These are phyloP conservation scores for Heliconius hermathena DNA, from an alignment of 1,140 invertebrate genomes.

Conservation along the genomic window DNA sequence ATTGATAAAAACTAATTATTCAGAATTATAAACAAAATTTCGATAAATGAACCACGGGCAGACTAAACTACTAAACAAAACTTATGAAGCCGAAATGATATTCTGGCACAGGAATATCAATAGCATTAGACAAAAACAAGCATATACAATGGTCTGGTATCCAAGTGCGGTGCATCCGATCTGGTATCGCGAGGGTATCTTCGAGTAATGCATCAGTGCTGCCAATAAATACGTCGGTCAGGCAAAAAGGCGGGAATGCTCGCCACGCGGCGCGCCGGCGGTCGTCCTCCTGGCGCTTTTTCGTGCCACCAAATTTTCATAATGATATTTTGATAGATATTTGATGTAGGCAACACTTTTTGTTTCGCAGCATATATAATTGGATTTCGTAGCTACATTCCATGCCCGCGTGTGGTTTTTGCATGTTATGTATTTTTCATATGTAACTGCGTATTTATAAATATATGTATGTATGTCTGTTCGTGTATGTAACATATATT, in stretches of 20 bases:
- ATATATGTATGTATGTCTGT: background rate
- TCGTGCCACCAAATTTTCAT: slow-evolving; percentile 56
- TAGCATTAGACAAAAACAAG: slow-evolving; percentile 52
- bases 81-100: slow-evolving; percentile 40
- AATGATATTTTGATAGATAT: slow-evolving; percentile 55
- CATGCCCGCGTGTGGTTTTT: slow-evolving; percentile 17
- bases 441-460: background rate
- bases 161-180: slow-evolving; percentile 62
- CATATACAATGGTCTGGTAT: slow-evolving; percentile 66
- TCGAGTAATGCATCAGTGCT: slow-evolving; percentile 60
- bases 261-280: slow-evolving; percentile 62
- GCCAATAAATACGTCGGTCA: slow-evolving; percentile 70
- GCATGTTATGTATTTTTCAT: background rate
- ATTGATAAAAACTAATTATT: no score
- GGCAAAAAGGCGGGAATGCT: slow-evolving; percentile 74
- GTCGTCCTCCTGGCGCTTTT: slow-evolving; percentile 59
- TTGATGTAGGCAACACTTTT: slow-evolving; percentile 38
- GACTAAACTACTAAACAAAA: slow-evolving; percentile 11
- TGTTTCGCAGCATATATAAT: slow-evolving; percentile 35
- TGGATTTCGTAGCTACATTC: slow-evolving; percentile 34
- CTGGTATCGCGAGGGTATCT: slow-evolving; percentile 56
- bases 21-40: background rate
- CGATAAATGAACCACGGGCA: background rate
- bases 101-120: slow-evolving; percentile 62
- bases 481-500: no score